A percentile compares a stretch with the other conserved stretches of the same genome.
Conservation (phyloP, 2,888 invertebrate genomes). For the Siphlonurus alternatus region DNA sequence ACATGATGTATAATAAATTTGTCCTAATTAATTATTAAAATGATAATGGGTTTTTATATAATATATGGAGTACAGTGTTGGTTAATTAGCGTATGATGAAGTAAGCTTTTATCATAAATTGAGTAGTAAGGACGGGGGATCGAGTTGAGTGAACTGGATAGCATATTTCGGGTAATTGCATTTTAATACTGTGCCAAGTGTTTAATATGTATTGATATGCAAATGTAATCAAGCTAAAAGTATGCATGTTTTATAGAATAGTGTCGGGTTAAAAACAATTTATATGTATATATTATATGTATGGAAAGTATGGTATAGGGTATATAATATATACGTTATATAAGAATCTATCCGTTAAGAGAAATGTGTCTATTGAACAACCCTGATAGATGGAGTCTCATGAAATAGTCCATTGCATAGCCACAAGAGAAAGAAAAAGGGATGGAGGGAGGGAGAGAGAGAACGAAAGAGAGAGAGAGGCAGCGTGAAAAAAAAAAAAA, state of each 20-base stretch:
- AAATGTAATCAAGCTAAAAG: not conserved
- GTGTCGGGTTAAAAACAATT: too few species aligned
- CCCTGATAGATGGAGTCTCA: not conserved
- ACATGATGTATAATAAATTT: too few species aligned
- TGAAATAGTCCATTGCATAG: not conserved
- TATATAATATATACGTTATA: not conserved
- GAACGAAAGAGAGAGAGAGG: not conserved
- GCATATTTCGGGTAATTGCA: too few species aligned
- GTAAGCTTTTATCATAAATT: too few species aligned
- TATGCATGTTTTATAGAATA: not conserved
- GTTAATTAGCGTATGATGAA: too few species aligned
- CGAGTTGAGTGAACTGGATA: too few species aligned
- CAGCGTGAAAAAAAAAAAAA: not conserved
- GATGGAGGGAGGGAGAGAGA: not conserved
- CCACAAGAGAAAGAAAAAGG: too few species aligned
- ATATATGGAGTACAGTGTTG: too few species aligned
- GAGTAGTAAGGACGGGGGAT: too few species aligned
- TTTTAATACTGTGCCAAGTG: too few species aligned
- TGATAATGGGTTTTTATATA: too few species aligned
- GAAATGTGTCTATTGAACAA: not conserved
- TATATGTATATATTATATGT: not conserved
- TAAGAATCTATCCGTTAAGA: not conserved
- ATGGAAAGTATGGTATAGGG: not conserved
- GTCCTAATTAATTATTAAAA: too few species aligned
- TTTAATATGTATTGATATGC: not conserved